Evolutionary conservation across 2,888 invertebrate genomes (phyloP).

Genomic region (Leptarthrus brevirostris): DNA sequence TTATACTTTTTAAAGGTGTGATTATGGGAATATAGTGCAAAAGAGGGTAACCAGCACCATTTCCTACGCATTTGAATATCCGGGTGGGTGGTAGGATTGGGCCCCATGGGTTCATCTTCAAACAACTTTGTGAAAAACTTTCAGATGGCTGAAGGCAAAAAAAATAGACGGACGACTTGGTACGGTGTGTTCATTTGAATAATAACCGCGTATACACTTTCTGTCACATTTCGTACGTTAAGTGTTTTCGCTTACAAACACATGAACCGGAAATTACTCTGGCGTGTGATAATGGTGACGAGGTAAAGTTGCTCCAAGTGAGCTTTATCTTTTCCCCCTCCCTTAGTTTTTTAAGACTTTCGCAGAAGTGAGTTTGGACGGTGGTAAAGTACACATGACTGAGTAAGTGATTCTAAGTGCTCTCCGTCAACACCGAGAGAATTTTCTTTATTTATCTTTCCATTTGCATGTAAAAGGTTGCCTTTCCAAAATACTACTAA

Average conservation of each 20-base stretch:
- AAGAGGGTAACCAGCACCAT: constrained; percentile 11
- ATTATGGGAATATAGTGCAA: constrained; percentile 37
- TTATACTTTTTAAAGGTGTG: constrained; percentile 46
- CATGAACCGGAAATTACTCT: constrained; percentile 41
- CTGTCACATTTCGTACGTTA: constrained; percentile 32
- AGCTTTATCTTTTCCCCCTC: constrained; percentile 18
- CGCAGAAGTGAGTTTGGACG: neutral
- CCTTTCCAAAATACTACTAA: constrained; percentile 11
- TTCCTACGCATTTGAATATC: constrained; percentile 37
- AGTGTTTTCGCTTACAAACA: constrained; percentile 42
- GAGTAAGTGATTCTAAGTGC: constrained; percentile 6
- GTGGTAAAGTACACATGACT: constrained; percentile 9
- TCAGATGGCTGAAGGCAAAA: constrained; percentile 6
- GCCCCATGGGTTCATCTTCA: neutral
- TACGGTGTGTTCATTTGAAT: constrained; percentile 21
- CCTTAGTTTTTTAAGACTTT: constrained; percentile 9
- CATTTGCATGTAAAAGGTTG: constrained; percentile 24
- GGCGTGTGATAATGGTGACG: constrained; percentile 23
- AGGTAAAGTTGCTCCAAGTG: neutral
- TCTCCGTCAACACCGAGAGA: neutral
- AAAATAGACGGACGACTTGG: neutral
- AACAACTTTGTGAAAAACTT: constrained; percentile 13
- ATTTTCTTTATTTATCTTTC: constrained; percentile 25
- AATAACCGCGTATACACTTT: constrained; percentile 36
- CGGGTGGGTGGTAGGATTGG: neutral